Base-by-base conservation (phyloP, 2,888 invertebrate genomes). In the Bhutanitis thaidina region DNA sequence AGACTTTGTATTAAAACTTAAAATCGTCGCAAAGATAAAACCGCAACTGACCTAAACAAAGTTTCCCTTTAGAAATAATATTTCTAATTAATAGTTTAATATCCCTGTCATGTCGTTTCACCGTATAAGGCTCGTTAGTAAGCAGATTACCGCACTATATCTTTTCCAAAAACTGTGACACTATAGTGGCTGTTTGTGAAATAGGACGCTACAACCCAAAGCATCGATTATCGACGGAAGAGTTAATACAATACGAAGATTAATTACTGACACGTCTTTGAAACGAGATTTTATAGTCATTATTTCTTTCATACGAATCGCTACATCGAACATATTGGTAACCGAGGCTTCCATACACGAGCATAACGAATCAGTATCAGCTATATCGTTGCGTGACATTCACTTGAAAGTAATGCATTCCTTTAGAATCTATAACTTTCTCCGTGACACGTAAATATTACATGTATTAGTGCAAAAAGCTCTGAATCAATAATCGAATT, bases 111-210 rank as follows among this genome's bases (percentile, higher is more conserved):
- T 25, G 41, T 45, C 12, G 49, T 55, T 59, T 60, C 44, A 56
- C 71, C 69, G 58, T 67, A 74, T 62, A 72, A 63, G 74, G 77
- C 43, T 49, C 32, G 63, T 57, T 57, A 47, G 55, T 49, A 48
- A 46, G 70, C 65, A 77, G 76, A 74, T 69, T 64, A 62, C 38
- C 49, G 38, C 59, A 56, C 55, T 55, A 53, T 58, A 13, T 50
- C 46, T 57, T 63, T 71, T 72, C 67, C 66, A 65, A 65, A 62
- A 62, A 60, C 60, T 56, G 54, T 46, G 43, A 59, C 61, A 59
- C 34, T 34, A 12, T 34, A 34, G 34, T 13, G 4, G 3, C 34
- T 34, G 34, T 34, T 12, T n/a, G 9, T 30, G 9, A 9, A 10
- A 3, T 3, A 34, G 7, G 34, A 34, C 9, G n/a, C 12, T 5